A percentile compares a stretch with the other conserved stretches of the same genome.
These are phyloP conservation scores for Thunnus maccoyii DNA, from an alignment of 2,113 vertebrate genomes.

Conservation along the genomic window DNA sequence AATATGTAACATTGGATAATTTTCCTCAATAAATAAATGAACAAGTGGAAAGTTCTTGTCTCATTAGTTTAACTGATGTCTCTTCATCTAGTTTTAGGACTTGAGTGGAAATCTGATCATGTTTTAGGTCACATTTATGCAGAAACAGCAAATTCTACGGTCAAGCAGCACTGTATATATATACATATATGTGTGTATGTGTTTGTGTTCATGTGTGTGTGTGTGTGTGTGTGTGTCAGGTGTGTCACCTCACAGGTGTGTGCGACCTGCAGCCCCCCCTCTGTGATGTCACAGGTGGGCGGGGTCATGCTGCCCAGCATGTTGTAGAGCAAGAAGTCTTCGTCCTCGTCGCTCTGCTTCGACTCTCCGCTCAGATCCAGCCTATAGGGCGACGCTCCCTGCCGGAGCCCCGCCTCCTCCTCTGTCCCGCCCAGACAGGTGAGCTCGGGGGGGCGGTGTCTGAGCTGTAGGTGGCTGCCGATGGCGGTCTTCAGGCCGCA, in stretches of 20 bases:
- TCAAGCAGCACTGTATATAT: too few species aligned
- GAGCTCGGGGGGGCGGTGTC: neutral
- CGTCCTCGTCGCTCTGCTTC: constrained; percentile 78
- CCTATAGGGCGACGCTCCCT: constrained; percentile 22
- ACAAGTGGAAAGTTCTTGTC: too few species aligned
- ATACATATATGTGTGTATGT: neutral
- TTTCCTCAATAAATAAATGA: too few species aligned
- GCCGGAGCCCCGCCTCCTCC: constrained; percentile 29
- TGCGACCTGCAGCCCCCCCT: constrained; percentile 61
- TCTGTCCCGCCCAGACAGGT: neutral
- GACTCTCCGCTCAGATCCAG: constrained; percentile 66
- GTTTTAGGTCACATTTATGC: too few species aligned
- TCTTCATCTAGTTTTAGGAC: too few species aligned
- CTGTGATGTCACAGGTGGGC: constrained; percentile 71
- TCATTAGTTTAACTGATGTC: too few species aligned
- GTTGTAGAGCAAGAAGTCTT: constrained; percentile 80
- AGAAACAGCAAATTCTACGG: too few species aligned
- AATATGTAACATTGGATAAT: too few species aligned
- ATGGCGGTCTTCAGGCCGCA: constrained; percentile 73
- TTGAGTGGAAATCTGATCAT: too few species aligned
- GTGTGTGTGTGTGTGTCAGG: neutral
- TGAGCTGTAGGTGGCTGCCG: constrained; percentile 63
- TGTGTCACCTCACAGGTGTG: constrained; percentile 78
- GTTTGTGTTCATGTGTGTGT: neutral
- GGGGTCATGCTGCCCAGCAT: constrained; percentile 79